Conservation (phyloP, 2,888 invertebrate species). For the Celastrina argiolus region DNA sequence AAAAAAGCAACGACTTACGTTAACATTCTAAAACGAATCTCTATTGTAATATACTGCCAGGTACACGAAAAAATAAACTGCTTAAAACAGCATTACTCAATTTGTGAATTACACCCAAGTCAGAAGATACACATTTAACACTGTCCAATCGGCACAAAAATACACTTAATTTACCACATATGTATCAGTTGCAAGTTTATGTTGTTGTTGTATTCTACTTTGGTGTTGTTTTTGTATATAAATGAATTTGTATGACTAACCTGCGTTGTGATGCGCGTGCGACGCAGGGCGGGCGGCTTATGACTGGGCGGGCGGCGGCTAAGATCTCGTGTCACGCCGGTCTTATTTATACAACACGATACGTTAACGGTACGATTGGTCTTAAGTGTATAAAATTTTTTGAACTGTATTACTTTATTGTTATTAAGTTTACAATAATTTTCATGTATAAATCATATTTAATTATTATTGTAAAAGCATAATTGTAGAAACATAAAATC, state of each 20-base stretch:
- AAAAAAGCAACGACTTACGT: slow-evolving; percentile 1
- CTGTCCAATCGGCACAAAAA: slow-evolving; percentile 41
- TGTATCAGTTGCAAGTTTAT: neutral
- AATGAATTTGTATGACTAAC: slow-evolving; percentile 26
- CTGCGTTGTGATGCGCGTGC: slow-evolving; percentile 46
- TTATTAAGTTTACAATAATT: no score
- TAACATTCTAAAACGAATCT: neutral
- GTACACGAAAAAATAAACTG: slow-evolving; percentile 28
- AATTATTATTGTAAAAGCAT: no score
- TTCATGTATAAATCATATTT: no score
- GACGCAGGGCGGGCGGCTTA: slow-evolving; percentile 66
- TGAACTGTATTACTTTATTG: no score
- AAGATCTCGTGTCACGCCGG: slow-evolving; percentile 40
- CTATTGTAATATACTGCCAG: slow-evolving; percentile 7
- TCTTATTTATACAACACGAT: slow-evolving; percentile 33
- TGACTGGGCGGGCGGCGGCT: slow-evolving; percentile 71
- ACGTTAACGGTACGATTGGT: slow-evolving; percentile 37
- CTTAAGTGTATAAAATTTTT: no score
- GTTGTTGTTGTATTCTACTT: neutral
- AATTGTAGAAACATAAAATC: no score
- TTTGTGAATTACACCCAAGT: slow-evolving; percentile 52
- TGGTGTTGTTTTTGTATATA: slow-evolving; percentile 12
- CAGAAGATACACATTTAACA: slow-evolving; percentile 42
- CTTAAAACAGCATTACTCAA: slow-evolving; percentile 50
- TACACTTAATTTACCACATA: slow-evolving; percentile 29